Base-by-base conservation (phyloP, 2,797 vertebrate species). In the Odontamblyopus lacepedii region DNA sequence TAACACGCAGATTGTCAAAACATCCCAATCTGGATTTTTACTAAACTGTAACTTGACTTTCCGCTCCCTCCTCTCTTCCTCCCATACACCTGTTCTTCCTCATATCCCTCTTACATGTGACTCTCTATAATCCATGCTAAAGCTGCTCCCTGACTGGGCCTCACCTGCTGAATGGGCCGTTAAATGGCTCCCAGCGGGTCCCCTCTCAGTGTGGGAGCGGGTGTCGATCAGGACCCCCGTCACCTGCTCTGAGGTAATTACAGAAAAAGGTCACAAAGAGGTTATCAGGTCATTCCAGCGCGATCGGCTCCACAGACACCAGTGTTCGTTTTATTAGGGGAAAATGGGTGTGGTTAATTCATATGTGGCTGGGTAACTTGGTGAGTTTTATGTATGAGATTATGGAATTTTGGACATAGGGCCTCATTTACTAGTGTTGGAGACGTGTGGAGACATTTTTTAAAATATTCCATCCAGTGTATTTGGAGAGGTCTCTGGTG, bases 241-340 rank as follows among this genome's bases (percentile, higher is more conserved):
- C 82, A 87, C 76, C 76, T 80, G 84, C 78, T 81, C 63, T 72
- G 56, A 72, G 66, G 51, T 85, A 70, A 78, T 88, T 87, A 57
- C 68, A 62, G 71, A 59, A 5, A 59, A 53, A 23, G 82, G 74
- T 78, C 78, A 69, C 77, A 23, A 76, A 57, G 75, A 81, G 60
- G 44, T 73, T 83, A 90, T 88, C 78, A 76, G 78, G 63, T 71
- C 64, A 90, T 88, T 85, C 83, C 86, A 86, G 82, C 64, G 75
- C 76, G 80, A 78, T 84, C 66, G 35, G 56, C 65, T 66, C 69
- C 73, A 75, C 78, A 75, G 51, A 81, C 72, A 73, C 50, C 26
- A 56, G 74, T 76, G 77, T 85, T 88, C 85, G 92, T 90, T 85
- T 79, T 76, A 77, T 78, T 85, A 67, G 84, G 88, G 78, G 64